A percentile compares a stretch with the other conserved stretches of the same genome.
Evolutionary conservation across 2,797 vertebrate genomes (phyloP).

Genomic region (Adelosebastes latens): DNA sequence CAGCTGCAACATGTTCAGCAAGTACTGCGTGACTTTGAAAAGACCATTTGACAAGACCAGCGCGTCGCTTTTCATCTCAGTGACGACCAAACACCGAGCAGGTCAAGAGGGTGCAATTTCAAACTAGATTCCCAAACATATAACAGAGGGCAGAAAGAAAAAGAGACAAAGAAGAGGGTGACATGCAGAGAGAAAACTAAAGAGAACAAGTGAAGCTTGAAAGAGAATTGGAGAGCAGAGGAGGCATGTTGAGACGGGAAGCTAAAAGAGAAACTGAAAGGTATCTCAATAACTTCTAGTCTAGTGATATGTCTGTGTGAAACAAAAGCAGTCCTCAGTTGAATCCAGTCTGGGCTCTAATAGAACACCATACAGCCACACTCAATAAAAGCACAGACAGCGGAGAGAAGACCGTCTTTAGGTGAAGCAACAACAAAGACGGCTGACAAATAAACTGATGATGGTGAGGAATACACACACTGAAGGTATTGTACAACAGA

Average conservation of each 20-base stretch:
- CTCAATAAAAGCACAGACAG: background rate
- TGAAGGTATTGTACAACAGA: background rate
- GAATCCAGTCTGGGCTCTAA: slow-evolving; percentile 23
- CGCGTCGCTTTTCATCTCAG: slow-evolving; percentile 31
- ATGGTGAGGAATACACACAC: background rate
- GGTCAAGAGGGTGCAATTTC: slow-evolving; percentile 15
- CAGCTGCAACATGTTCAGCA: slow-evolving; percentile 34
- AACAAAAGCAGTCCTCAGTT: slow-evolving; percentile 12
- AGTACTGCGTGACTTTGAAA: slow-evolving; percentile 22
- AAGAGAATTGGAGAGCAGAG: slow-evolving; percentile 59
- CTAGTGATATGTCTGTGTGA: slow-evolving; percentile 4
- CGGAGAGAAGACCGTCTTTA: background rate
- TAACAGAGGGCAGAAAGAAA: slow-evolving; percentile 8
- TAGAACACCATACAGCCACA: background rate
- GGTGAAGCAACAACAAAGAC: background rate
- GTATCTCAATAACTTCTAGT: slow-evolving; percentile 5
- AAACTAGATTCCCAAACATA: slow-evolving; percentile 20
- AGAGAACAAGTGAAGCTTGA: slow-evolving; percentile 52
- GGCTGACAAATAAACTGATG: background rate
- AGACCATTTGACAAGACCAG: slow-evolving; percentile 30
- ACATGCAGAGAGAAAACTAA: slow-evolving; percentile 32
- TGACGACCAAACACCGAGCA: slow-evolving; percentile 26
- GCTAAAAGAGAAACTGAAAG: slow-evolving; percentile 45
- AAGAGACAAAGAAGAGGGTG: background rate
- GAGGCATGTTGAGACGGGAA: slow-evolving; percentile 11